phyloP scores from a whole-genome alignment of 2,888 invertebrate genomes.

The Eristalis arbustorum region DNA sequence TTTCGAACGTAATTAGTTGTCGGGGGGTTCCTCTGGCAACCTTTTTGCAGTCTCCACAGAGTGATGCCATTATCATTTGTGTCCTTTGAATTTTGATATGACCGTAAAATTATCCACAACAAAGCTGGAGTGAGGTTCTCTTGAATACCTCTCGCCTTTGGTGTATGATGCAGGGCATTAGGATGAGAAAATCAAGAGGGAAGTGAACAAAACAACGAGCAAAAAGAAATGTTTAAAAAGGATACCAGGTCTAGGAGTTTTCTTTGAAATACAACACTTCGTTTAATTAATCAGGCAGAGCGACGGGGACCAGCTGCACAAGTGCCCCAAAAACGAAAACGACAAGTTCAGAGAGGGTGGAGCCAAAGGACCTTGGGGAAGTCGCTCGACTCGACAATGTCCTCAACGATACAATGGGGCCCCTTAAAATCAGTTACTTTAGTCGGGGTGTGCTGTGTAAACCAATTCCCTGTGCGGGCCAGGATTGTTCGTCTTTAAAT shows the following conservation, averaged over 20 bases:
- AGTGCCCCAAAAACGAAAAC: slow-evolving; percentile 1
- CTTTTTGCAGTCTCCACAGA: slow-evolving; percentile 32
- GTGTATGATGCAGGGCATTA: not conserved
- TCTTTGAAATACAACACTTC: slow-evolving; percentile 49
- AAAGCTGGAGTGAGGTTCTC: not conserved
- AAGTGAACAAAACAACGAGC: not conserved
- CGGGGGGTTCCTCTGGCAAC: slow-evolving; percentile 23
- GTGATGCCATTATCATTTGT: slow-evolving; percentile 45
- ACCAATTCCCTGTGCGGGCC: not conserved
- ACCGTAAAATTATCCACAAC: slow-evolving; percentile 29
- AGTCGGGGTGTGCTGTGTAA: slow-evolving; percentile 21
- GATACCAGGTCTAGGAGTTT: slow-evolving; percentile 20
- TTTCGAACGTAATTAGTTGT: slow-evolving; percentile 50
- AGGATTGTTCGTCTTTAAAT: slow-evolving; percentile 27
- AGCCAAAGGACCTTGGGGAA: slow-evolving; percentile 5
- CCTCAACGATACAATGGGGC: slow-evolving; percentile 5
- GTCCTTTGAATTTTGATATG: slow-evolving; percentile 61
- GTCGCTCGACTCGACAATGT: not conserved
- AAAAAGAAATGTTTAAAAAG: not conserved
- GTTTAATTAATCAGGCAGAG: slow-evolving; percentile 47
- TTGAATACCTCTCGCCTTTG: not conserved
- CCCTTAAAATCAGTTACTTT: slow-evolving; percentile 49
- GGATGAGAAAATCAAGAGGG: not conserved
- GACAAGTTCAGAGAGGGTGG: not conserved
- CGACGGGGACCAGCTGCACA: slow-evolving; percentile 27